A percentile compares a stretch with the other conserved stretches of the same genome.
Conservation (phyloP, 2,113 vertebrate genomes). For the Lepisosteus oculatus region DNA sequence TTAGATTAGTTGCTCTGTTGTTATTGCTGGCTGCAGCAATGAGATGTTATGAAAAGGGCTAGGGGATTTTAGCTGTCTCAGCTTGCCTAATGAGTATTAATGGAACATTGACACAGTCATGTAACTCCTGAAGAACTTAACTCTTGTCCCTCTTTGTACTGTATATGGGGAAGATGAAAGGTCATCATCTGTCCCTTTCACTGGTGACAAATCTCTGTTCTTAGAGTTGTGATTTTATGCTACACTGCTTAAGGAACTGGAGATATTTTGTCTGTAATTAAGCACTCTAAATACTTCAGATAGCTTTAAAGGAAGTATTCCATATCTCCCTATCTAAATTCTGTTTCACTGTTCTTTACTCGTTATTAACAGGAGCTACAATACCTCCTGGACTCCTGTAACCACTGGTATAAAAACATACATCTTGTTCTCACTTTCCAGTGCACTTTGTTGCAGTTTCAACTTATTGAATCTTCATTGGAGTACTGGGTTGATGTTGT, state of each 20-base stretch:
- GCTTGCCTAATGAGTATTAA: slow-evolving; percentile 50
- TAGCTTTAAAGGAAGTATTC: too few relatives aligned
- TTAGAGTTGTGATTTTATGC: slow-evolving; percentile 15
- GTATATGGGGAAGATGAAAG: slow-evolving; percentile 6
- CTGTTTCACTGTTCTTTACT: too few relatives aligned
- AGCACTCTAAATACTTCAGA: too few relatives aligned
- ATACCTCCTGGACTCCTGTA: too few relatives aligned
- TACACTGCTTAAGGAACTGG: neutral
- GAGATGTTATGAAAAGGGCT: neutral
- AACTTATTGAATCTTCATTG: too few relatives aligned
- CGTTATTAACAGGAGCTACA: too few relatives aligned
- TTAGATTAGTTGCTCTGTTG: slow-evolving; percentile 29
- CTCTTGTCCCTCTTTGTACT: neutral
- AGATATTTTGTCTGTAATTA: too few relatives aligned
- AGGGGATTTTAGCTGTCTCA: neutral
- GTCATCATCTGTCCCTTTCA: slow-evolving; percentile 28
- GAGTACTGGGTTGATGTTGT: too few relatives aligned
- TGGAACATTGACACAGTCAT: slow-evolving; percentile 37
- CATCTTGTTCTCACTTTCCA: too few relatives aligned
- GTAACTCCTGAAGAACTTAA: slow-evolving; percentile 20
- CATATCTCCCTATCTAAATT: too few relatives aligned
- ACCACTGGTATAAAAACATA: too few relatives aligned
- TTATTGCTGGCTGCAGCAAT: slow-evolving; percentile 17
- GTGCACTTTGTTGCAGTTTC: too few relatives aligned
- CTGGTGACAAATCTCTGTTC: neutral